Evolutionary conservation across 2,888 invertebrate species (phyloP).

Genomic region (Tachystola acroxantha): DNA sequence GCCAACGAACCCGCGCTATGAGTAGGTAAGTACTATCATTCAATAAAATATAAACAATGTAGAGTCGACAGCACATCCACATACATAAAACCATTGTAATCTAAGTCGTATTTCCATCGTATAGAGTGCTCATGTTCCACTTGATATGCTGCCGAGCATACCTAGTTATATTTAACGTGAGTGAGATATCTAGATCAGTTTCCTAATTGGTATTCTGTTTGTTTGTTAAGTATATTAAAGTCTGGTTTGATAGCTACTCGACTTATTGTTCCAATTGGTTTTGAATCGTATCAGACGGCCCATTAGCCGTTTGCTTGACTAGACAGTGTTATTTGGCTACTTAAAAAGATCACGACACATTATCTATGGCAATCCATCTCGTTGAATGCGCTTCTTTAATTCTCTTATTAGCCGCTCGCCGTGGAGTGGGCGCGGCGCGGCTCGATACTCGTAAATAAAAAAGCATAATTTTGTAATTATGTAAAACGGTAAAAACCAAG

Average conservation of each 20-base stretch:
- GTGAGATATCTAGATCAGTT: too few species aligned
- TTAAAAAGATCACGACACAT: constrained; percentile 60
- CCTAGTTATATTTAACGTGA: too few species aligned
- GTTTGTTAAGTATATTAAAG: not conserved
- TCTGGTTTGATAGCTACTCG: not conserved
- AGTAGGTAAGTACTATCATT: too few species aligned
- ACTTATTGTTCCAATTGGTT: constrained; percentile 15
- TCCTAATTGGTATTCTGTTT: not conserved
- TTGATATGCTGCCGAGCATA: too few species aligned
- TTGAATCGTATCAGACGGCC: constrained; percentile 37
- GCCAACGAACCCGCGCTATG: too few species aligned
- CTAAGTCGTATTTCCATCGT: too few species aligned
- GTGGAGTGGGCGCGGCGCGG: constrained; percentile 54
- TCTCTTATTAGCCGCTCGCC: constrained; percentile 37
- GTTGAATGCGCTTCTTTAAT: constrained; percentile 51
- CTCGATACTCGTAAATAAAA: constrained; percentile 54
- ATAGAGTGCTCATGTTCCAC: too few species aligned
- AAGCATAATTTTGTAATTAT: constrained; percentile 73
- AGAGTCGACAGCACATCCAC: too few species aligned
- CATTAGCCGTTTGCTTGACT: constrained; percentile 51
- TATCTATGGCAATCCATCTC: constrained; percentile 64
- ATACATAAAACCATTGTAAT: too few species aligned
- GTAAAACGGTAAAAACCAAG: constrained; percentile 67
- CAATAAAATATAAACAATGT: too few species aligned
- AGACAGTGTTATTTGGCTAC: constrained; percentile 52